Base-by-base conservation (phyloP, 2,888 invertebrate genomes). In the Sminthurides aquaticus region DNA sequence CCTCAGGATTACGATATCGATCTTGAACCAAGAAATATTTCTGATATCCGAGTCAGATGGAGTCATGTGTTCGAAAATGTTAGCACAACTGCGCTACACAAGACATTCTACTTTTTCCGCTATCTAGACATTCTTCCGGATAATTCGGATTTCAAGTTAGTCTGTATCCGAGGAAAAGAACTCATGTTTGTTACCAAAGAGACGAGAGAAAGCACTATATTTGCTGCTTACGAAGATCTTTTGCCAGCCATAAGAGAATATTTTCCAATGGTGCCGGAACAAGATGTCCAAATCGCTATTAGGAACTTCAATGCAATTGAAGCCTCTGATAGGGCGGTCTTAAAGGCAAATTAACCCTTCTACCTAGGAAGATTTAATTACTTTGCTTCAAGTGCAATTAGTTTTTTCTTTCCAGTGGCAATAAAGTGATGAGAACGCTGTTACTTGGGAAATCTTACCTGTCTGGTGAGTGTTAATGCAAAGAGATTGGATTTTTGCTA, bases 1-100 rank as follows among this genome's bases (percentile, higher is more conserved):
- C 64, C 64, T 26, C 64, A 64, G 56, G 66, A 66, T 29, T 66
- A 66, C 61, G 49, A 56, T 1, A 49, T 66, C 11, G 25, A 27
- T 20, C 25, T 66, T 29, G 28, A 27, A 25, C 62, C 62, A 1
- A 49, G 29, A 25, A 28, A 29, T n/a, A 28, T 63, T 3, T 15
- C 15, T 3, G 26, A 22, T 1, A 3, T 57, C 15, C 20, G 43
- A 3, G 49, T 49, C 1, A 29, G n/a, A n/a, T 59, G 25, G 24
- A 25, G 11, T 5, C 2, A 62, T 3, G 66, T 54, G 1, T 66
- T 57, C 26, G n/a, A 20, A 20, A 52, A 52, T 15, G 49, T 49
- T 2, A 26, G 34, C 1, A 22, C 28, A 3, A 26, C 55, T 3
- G 20, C 22, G 3, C 55, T 66, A 2, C 66, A 66, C 49, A 34